Base-by-base conservation (phyloP, 92 coral and sea anemone genomes). In the Parazoanthus atlanticus region DNA sequence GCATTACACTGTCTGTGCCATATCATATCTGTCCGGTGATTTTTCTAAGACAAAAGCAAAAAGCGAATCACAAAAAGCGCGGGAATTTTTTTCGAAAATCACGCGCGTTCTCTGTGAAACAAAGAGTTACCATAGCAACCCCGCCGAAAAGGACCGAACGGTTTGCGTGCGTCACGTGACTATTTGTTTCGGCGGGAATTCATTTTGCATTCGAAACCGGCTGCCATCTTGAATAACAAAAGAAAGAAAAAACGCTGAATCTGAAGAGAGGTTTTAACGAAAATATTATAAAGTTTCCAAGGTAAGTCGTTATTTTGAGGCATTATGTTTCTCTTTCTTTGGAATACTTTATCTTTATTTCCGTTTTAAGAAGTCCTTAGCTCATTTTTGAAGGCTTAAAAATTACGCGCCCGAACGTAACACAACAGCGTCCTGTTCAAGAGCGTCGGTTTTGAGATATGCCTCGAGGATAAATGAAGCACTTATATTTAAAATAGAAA, bases 121-220 rank as follows among this genome's bases (percentile, higher is more conserved):
- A 32, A 58, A 34, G 1, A 29, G 87, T 84, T 84, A 30, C 61
- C 78, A 69, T 84, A 84, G 87, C 87, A 84, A 84, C 46, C 67
- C 87, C 87, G 87, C 87, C 67, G 32, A 84, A 84, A 84, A 30
- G 49, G 87, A 70, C 76, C 65, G 77, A n/a, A 38, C 78, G 79
- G 87, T 70, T n/a, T 67, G 90, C 90, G 90, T 73, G 32, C 31
- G 40, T 97, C 99, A 97, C 98, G 97, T 95, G 99, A 95, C 81
- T 64, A 36, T 84, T 86, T 76, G 92, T 94, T 97, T 96, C 93
- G 99, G 98, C 98, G 99, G 98, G 98, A 97, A 95, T 90, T 90
- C 86, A 91, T 90, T 94, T 90, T 78, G 83, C 95, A 92, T 95
- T 95, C 98, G 98, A 95, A 95, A 66, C 74, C 64, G 94, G 94